Base-by-base conservation (phyloP, 2,113 vertebrate genomes). In the Thunnus maccoyii region DNA sequence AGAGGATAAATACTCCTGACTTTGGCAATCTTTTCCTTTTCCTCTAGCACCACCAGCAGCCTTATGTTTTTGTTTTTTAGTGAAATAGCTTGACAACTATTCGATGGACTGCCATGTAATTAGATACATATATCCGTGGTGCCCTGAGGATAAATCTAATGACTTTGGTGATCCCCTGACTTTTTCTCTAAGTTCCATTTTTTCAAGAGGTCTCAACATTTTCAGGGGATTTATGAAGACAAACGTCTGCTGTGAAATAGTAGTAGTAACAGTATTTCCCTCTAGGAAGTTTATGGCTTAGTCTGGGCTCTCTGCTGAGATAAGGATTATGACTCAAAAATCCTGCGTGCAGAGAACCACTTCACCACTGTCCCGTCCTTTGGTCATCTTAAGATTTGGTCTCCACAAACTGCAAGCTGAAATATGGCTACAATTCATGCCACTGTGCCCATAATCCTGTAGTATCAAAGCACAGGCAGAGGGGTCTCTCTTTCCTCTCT, bases 401-500 rank as follows among this genome's bases (percentile, higher is more conserved):
- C 62, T 82, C 14, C 71, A 82, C 78, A 91, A 63, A 91, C 71
- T 62, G 79, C 82, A 77, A 80, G 82, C 74, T 82, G 80, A 84
- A 85, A 88, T 70, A 89, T 88, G 83, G 83, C 86, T 82, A 90
- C 92, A 94, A 93, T 93, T 91, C 89, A 89, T 86, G 76, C 89
- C 79, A 85, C 83, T 87, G 88, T 76, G 69, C 65, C 78, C 79
- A 77, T 94, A 93, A 90, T 86, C 92, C 91, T 85, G 85, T 48
- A 4, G 13, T 91, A 91, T 93, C 87, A 86, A 82, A 87, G 15
- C 55, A 65, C 73, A 70, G 58, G 78, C 82, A 76, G 76, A 84
- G 79, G 86, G 84, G 86, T 89, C 85, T 86, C 86, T 78, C 75
- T 66, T 63, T 83, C 84, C 85, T 54, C 84, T 80, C 86, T 88